Evolutionary conservation across 2,797 vertebrate genomes (phyloP).

Genomic region (Macroramphosus scolopax): DNA sequence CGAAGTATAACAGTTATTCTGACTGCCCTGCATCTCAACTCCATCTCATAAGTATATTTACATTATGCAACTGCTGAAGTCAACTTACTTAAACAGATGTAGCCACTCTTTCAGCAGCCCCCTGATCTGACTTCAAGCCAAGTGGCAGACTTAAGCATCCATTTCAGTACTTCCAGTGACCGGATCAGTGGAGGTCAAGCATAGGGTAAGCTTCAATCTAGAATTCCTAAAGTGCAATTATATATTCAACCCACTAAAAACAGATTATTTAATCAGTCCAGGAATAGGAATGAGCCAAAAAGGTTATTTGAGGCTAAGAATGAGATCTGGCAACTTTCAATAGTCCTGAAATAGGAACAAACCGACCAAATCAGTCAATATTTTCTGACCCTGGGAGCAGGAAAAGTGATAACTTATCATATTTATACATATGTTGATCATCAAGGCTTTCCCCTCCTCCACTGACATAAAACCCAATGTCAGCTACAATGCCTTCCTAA

Average conservation of each 20-base stretch:
- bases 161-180: slow-evolving; percentile 43
- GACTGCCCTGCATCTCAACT: no score
- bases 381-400: no score
- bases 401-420: neutral
- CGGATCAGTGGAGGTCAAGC: slow-evolving; percentile 58
- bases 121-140: slow-evolving; percentile 22
- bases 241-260: slow-evolving; percentile 39
- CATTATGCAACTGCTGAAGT: neutral
- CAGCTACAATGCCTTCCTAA: neutral
- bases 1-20: no score
- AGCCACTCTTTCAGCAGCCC: slow-evolving; percentile 36
- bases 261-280: slow-evolving; percentile 62
- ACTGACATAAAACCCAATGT: no score
- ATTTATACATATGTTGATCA: no score
- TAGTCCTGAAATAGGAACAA: slow-evolving; percentile 4
- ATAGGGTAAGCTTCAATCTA: slow-evolving; percentile 66
- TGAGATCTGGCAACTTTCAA: slow-evolving; percentile 29
- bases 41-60: no score
- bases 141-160: slow-evolving; percentile 39
- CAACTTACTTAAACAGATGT: slow-evolving; percentile 36
- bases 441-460: no score
- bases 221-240: slow-evolving; percentile 65
- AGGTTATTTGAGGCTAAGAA: slow-evolving; percentile 49
- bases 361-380: neutral
- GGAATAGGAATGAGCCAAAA: slow-evolving; percentile 51